These are phyloP conservation scores for Brachymystax lenok DNA, from an alignment of 2,797 vertebrate genomes.

Conservation along the genomic window DNA sequence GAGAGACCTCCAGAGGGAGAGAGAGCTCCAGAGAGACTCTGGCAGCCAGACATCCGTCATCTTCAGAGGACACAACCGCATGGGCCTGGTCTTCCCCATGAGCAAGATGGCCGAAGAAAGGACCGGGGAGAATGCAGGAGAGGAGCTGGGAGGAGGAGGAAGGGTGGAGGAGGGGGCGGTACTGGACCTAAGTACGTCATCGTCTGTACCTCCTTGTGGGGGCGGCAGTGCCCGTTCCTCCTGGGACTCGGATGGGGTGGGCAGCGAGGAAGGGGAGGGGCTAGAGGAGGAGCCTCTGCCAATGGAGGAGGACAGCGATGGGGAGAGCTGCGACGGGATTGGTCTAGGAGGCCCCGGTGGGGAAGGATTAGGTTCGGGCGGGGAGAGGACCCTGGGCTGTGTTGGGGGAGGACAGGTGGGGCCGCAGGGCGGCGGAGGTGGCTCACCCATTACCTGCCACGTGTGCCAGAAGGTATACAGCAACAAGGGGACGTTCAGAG, in stretches of 20 bases:
- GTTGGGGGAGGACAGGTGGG: slow-evolving; percentile 64
- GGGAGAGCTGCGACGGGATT: slow-evolving; percentile 80
- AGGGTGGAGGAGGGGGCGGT: slow-evolving; percentile 81
- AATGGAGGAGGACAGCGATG: slow-evolving; percentile 88
- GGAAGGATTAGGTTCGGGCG: slow-evolving; percentile 72
- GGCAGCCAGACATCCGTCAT: slow-evolving; percentile 87
- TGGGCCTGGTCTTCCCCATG: slow-evolving; percentile 88
- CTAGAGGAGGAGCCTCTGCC: slow-evolving; percentile 74
- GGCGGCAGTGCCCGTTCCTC: slow-evolving; percentile 82
- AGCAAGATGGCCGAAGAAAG: slow-evolving; percentile 77
- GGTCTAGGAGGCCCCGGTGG: slow-evolving; percentile 52
- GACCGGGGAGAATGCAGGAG: slow-evolving; percentile 52
- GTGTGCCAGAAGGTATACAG: slow-evolving; percentile 96
- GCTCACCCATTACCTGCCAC: slow-evolving; percentile 90
- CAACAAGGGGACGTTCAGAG: slow-evolving; percentile 95
- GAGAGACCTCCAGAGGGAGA: slow-evolving; percentile 65
- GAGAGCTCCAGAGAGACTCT: slow-evolving; percentile 65
- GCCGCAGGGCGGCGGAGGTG: slow-evolving; percentile 69
- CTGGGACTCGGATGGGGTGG: slow-evolving; percentile 89
- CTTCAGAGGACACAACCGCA: slow-evolving; percentile 87
- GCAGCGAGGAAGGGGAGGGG: slow-evolving; percentile 84
- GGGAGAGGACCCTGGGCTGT: slow-evolving; percentile 74
- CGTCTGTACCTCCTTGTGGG: slow-evolving; percentile 76
- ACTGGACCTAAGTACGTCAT: slow-evolving; percentile 91
- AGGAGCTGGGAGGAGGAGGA: slow-evolving; percentile 49